Base-by-base conservation (phyloP, 2,113 vertebrate genomes). In the Sinosuthora webbiana region DNA sequence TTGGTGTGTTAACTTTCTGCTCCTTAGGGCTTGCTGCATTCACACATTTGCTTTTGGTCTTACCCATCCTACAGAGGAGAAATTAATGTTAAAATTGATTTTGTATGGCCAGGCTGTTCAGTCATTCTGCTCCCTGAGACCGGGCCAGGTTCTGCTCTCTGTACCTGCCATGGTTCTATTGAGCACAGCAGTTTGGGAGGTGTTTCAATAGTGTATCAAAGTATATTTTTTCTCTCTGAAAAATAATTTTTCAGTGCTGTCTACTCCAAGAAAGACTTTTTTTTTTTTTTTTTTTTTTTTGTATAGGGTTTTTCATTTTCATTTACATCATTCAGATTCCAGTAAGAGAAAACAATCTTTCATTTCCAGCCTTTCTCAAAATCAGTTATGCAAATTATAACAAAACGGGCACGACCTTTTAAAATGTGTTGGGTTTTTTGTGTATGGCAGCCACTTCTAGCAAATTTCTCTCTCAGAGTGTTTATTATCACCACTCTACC, bases 341-440 rank as follows among this genome's bases (percentile, higher is more conserved):
- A 76, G 23, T 33, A 90, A 76, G 55, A 16, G 60, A 76, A 79
- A 90, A 42, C 13, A 65, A 73, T 45, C 30, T 79, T 76, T 65
- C 0, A 1, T 45, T 95, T 73, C 21, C 59, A 86, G 50, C 16
- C 62, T 88, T 92, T 45, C 75, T 88, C 30, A 30, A 63, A 94
- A 62, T 31, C 28, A 79, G 37, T 31, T n/a, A 35, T 63, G 37
- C 9, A 86, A 90, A 86, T 70, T 57, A 80, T 20, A 80, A 67
- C 33, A 68, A 24, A 30, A 65, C 0, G 0, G 22, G 21, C 55
- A 83, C 1, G 14, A 73, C n/a, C 25, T 83, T 82, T 68, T 11
- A 52, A 82, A 69, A 81, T 23, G 1, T 39, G 23, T 56, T 85
- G 37, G 4, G n/a, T 60, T 68, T 57, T 41, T 71, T 15, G 10